Evolutionary conservation across 92 coral and sea anemone species (phyloP), one percentile per base, ranked within the genome.

Genomic region (Epizoanthus fatuus): DNA sequence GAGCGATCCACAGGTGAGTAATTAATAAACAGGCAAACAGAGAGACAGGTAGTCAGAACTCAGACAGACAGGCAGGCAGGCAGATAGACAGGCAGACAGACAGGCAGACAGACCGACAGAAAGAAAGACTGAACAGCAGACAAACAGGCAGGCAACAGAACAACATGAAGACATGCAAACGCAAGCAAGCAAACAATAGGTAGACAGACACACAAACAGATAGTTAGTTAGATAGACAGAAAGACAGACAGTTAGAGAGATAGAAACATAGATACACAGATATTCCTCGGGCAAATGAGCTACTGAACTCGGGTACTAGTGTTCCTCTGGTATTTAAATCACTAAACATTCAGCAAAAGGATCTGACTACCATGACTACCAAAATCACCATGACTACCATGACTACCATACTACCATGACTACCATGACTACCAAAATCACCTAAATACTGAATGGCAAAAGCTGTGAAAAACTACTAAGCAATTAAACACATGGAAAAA

Each of bases 1-100:
- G 22, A 90, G 87, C 14, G 98, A 94, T 0, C 73, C 86, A 5
- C 98, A 94, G 71, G 82, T 77, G 5, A 72, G 78, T 7, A 14
- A 3, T 13, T 20, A 3, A 22, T 32, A 37, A n/a, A 39, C 47
- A 25, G 19, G 42, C 13, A 16, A n/a, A 10, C 5, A 69, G 15
- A 40, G 16, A 15, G 19, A 69, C 53, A 69, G 17, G 14, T 12
- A 12, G 6, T 20, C 4, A 64, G 22, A 35, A 64, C 70, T 0
- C 14, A 44, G 8, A 4, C 53, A 49, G 53, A 42, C 6, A 42
- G 47, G 4, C 53, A 49, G 10, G 9, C 14, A 49, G 53, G 4
- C 13, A 49, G 53, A 2, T 7, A 29, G 47, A 2, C 47, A 44
- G 47, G 2, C 47, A 4, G 5, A 44, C 7, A 44, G 47, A 12